Evolutionary conservation across 2,797 vertebrate species (phyloP).

Genomic region (Columba guinea): DNA sequence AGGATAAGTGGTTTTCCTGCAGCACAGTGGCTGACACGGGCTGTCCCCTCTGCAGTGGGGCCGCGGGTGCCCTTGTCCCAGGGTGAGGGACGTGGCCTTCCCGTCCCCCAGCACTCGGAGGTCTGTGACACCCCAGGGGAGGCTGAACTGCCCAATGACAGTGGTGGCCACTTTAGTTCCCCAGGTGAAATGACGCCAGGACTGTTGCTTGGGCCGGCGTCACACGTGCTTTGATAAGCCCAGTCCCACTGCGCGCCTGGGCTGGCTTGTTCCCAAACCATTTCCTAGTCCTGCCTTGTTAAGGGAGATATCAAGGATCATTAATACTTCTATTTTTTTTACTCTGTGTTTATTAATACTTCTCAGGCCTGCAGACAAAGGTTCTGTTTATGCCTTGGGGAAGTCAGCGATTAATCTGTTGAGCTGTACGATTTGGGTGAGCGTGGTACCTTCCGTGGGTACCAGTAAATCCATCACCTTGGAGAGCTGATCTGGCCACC

Average conservation of each 20-base stretch:
- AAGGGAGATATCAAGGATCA: neutral
- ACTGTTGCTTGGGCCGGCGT: neutral
- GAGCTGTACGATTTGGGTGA: neutral
- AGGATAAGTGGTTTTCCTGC: neutral
- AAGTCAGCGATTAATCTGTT: neutral
- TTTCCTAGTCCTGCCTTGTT: neutral
- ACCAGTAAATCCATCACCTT: neutral
- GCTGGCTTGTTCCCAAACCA: neutral
- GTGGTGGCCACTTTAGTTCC: neutral
- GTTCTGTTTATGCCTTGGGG: neutral
- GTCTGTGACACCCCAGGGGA: fast-evolving
- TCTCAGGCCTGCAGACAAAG: neutral
- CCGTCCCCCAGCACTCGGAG: fast-evolving
- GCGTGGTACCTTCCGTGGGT: neutral
- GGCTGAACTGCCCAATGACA: neutral
- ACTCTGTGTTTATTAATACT: neutral
- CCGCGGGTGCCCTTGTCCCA: neutral
- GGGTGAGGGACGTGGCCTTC: fast-evolving
- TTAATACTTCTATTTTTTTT: neutral
- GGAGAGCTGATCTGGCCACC: neutral
- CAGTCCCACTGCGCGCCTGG: neutral
- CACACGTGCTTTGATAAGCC: neutral
- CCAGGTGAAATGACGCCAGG: neutral
- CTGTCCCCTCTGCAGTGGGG: neutral
- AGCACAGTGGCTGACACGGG: neutral